Base-by-base conservation (phyloP, 2,113 vertebrate genomes). In the Machaerirhynchus nigripectus region DNA sequence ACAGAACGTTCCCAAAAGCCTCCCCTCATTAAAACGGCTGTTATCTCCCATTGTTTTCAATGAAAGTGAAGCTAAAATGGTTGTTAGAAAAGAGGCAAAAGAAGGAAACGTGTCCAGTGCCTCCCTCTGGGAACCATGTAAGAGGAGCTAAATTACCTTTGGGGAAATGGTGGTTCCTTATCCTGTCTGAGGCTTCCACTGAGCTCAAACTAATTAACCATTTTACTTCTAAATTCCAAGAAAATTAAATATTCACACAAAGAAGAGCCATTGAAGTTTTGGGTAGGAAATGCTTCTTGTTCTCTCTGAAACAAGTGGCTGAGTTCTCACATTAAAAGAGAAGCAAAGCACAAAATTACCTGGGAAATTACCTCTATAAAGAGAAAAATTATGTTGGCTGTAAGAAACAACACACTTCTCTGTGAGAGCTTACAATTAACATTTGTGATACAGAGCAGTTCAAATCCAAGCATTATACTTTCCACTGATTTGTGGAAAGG, bases 121-220 rank as follows among this genome's bases (percentile, higher is more conserved):
- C 60, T 92, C 73, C 73, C 82, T 63, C 80, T 64, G 86, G 93
- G 88, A 92, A 64, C 69, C 75, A 84, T 64, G 87, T 89, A 84
- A 90, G 52, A 63, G 39, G 7, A 95, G 59, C 52, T 85, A 84
- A 93, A 90, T 79, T 81, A 90, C 83, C 73, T 93, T 91, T 60
- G 12, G 84, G 86, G 47, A 95, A 56, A 84, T 28, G 21, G 28
- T 37, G 18, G 55, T 40, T 93, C 89, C 76, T 95, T 77, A 83
- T 23, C 46, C 40, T 67, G 55, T 44, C 39, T 81, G 39, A 83
- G 24, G 52, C 73, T 71, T 93, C 40, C 65, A 71, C 70, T 91
- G 87, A 94, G 76, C 44, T 93, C 59, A 95, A 91, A 81, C 60
- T 96, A 96, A 92, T 95, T 92, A 95, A 86, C 79, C 42, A 81